These are phyloP conservation scores for Ichneumoninae sp. DNA, from an alignment of 2,888 invertebrate genomes.

Conservation along the genomic window DNA sequence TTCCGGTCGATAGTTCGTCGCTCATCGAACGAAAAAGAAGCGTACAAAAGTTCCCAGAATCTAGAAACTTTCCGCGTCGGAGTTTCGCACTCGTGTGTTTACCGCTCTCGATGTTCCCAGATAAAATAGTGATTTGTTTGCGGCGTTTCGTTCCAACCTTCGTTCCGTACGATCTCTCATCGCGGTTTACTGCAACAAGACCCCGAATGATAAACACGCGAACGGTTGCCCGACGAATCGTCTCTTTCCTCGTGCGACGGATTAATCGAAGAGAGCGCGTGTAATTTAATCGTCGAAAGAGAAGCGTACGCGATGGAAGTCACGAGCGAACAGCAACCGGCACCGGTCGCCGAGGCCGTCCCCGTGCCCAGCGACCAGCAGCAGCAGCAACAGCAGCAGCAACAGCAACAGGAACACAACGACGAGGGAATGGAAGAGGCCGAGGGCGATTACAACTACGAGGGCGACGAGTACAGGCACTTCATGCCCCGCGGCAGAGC, in stretches of 20 bases:
- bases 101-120: constrained; percentile 56
- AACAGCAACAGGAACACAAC: constrained; percentile 77
- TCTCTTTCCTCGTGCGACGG: background rate
- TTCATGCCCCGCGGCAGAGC: constrained; percentile 85
- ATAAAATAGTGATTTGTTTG: constrained; percentile 76
- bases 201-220: constrained; percentile 27
- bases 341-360: constrained; percentile 46
- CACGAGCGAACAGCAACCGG: constrained; percentile 71
- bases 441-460: constrained; percentile 82
- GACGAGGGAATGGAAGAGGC: constrained; percentile 81
- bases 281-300: constrained; percentile 2
- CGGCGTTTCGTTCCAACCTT: constrained; percentile 68
- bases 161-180: constrained; percentile 2
- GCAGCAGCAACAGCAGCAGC: constrained; percentile 48
- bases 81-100: constrained; percentile 73
- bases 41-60: background rate
- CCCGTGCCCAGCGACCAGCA: constrained; percentile 38
- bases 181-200: background rate
- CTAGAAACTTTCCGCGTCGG: constrained; percentile 43
- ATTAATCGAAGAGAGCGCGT: constrained; percentile 55
- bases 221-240: constrained; percentile 60
- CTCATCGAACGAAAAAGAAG: too few relatives aligned
- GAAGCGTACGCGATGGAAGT: constrained; percentile 59
- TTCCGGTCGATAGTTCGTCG: background rate
- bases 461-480: constrained; percentile 84